Base-by-base conservation (phyloP, 2,888 invertebrate genomes). In the Metalampra italica region DNA sequence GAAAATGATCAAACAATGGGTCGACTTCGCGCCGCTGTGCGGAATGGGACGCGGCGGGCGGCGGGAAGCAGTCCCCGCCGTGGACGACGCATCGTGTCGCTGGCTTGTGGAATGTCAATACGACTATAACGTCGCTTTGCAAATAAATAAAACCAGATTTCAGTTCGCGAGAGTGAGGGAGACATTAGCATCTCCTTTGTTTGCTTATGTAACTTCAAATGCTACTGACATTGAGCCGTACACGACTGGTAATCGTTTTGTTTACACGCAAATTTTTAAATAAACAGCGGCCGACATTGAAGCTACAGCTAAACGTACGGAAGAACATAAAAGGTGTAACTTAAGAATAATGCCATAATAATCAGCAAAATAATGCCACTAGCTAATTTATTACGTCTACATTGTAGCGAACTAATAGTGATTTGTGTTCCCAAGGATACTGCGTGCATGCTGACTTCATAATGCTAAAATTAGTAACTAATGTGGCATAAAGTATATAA, bases 21-120 rank as follows among this genome's bases (percentile, higher is more conserved):
- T 87, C 70, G 87, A 87, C 88, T 87, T 87, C 63, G 73, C 73
- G 83, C 68, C 83, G 83, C 68, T 83, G 81, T 74, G 75, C 64
- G 72, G 74, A 68, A 60, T 57, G 70, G 79, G 80, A 68, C 55
- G 48, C 59, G 62, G 59, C 70, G 70, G 62, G 62, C 59, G 56
- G 53, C 58, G 54, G 42, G 47, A 51, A 55, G 50, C 47, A 32
- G 44, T 45, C 46, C 36, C 40, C 43, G 46, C 46, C 48, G 48
- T 51, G 30, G 45, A 43, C 32, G 46, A 29, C 11, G 3, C 9
- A 11, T 34, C 2, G 11, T 9, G 7, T 34, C 3, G 11, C 34
- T 9, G 11, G 11, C 11, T 9, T 34, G 34, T 9, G 34, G 11
- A 11, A 34, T 11, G 34, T 34, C 11, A 9, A 34, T 34, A 3